Base-by-base conservation (phyloP, 2,888 invertebrate species). In the Helobdella robusta region DNA sequence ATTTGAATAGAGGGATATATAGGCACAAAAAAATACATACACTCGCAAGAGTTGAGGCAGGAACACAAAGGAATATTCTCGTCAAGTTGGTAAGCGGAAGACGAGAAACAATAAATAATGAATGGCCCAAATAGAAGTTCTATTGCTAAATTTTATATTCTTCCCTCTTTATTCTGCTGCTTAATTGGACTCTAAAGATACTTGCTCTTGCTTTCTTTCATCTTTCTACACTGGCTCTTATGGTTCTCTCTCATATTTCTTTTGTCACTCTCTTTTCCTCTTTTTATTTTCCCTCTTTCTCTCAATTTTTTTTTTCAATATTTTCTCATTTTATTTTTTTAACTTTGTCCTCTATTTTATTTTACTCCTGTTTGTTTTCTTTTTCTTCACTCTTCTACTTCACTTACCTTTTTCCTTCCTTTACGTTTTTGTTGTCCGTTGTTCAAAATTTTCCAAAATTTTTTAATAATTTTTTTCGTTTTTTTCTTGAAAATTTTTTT, bases 361-460 rank as follows among this genome's bases (percentile, higher is more conserved):
- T 35, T 23, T 54, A 5, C 4, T 50, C 50, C n/a, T 62, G 30
- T n/a, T 61, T 34, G 18, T 61, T 34, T n/a, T 61, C 48, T n/a
- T 48, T 34, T n/a, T 48, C 48, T n/a, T 48, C 48, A 25, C 28
- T 40, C 40, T 40, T 40, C 40, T 40, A 15, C 40, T 40, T 40
- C 40, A 15, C 18, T 18, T 40, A 15, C 40, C 40, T 40, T 18
- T 40, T 40, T 40, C 18, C 40, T 40, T 40, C 40, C 8, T 40
- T 40, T 40, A 40, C 40, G 8, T 15, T n/a, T n/a, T n/a, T n/a
- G n/a, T n/a, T n/a, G n/a, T n/a, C n/a, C n/a, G n/a, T n/a, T n/a
- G n/a, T n/a, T n/a, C n/a, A n/a, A n/a, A n/a, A n/a, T n/a, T n/a
- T n/a, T 40, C n/a, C 44, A 40, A 40, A 40, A 15, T 40, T 15